These are phyloP conservation scores for Dendroctonus ponderosae DNA, from an alignment of 1,140 invertebrate genomes.

Conservation along the genomic window DNA sequence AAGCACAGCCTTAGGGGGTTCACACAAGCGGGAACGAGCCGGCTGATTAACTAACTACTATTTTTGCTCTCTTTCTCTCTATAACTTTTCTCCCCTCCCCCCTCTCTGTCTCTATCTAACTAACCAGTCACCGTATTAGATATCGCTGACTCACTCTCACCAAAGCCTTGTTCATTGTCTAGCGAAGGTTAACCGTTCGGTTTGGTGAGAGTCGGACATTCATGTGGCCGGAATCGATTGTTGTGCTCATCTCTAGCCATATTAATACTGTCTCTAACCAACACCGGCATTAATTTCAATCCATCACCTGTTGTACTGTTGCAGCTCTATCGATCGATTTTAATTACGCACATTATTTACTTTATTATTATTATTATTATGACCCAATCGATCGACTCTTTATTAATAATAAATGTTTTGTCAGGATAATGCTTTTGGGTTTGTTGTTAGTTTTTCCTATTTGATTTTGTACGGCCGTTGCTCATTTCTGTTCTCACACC, in stretches of 20 bases:
- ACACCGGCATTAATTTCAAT: constrained; percentile 34
- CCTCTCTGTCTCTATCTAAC: background rate
- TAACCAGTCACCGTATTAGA: constrained; percentile 6
- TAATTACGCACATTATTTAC: constrained; percentile 37
- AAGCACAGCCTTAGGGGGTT: too few relatives aligned
- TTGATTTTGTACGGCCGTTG: constrained; percentile 38
- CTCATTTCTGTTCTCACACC: constrained; percentile 3
- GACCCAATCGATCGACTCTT: constrained; percentile 51
- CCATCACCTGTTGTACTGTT: constrained; percentile 47
- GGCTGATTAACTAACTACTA: too few relatives aligned
- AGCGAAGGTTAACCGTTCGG: constrained; percentile 21
- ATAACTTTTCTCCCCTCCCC: background rate
- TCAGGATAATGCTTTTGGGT: constrained; percentile 53
- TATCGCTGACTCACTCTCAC: constrained; percentile 24
- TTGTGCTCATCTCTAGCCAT: too few relatives aligned
- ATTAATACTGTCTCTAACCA: constrained; percentile 1
- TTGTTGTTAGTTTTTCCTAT: constrained; percentile 47
- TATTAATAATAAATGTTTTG: constrained; percentile 51
- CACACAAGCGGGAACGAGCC: too few relatives aligned
- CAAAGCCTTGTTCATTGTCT: constrained; percentile 32
- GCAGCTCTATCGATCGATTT: constrained; percentile 37
- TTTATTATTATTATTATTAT: constrained; percentile 40
- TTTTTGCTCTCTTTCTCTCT: too few relatives aligned
- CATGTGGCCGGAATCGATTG: too few relatives aligned
- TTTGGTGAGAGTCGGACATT: constrained; percentile 8